Percentiles rank a stretch among this genome's conserved stretches.
Evolutionary conservation across 2,113 vertebrate species (phyloP).

Genomic region (Neogobius melanostomus): DNA sequence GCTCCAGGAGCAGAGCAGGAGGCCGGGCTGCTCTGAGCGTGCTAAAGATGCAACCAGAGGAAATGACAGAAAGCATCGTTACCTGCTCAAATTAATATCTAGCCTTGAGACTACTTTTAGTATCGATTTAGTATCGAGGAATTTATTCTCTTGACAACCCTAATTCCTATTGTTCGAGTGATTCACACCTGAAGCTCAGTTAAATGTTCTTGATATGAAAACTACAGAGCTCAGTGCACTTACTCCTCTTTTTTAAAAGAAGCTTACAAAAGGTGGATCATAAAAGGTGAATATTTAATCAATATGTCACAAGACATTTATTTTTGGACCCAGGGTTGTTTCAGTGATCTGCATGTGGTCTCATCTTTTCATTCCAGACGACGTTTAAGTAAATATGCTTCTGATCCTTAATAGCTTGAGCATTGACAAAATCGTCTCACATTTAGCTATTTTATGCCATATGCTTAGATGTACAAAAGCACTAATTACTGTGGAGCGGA

Average conservation of each 20-base stretch:
- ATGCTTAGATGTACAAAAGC: conserved; percentile 18
- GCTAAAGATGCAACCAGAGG: too few relatives aligned
- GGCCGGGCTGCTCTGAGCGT: too few relatives aligned
- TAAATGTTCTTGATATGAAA: too few relatives aligned
- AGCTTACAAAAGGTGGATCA: not conserved
- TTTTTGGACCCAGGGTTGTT: not conserved
- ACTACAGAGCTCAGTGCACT: too few relatives aligned
- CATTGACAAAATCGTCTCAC: not conserved
- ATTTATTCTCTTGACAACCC: too few relatives aligned
- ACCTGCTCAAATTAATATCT: too few relatives aligned
- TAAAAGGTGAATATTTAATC: not conserved
- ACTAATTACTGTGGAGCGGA: conserved; percentile 49
- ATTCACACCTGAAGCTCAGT: too few relatives aligned
- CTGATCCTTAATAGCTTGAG: not conserved
- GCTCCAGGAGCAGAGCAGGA: too few relatives aligned
- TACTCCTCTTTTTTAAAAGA: not conserved
- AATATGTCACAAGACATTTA: not conserved
- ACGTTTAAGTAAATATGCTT: not conserved
- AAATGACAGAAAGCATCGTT: too few relatives aligned
- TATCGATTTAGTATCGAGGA: too few relatives aligned
- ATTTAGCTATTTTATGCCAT: conserved; percentile 8
- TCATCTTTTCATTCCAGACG: not conserved
- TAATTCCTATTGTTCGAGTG: too few relatives aligned
- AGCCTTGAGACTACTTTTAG: too few relatives aligned
- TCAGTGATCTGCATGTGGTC: not conserved